Evolutionary conservation across 2,797 vertebrate species (phyloP), one percentile per base, ranked within the genome.

Genomic region (Clarias laeviceps): DNA sequence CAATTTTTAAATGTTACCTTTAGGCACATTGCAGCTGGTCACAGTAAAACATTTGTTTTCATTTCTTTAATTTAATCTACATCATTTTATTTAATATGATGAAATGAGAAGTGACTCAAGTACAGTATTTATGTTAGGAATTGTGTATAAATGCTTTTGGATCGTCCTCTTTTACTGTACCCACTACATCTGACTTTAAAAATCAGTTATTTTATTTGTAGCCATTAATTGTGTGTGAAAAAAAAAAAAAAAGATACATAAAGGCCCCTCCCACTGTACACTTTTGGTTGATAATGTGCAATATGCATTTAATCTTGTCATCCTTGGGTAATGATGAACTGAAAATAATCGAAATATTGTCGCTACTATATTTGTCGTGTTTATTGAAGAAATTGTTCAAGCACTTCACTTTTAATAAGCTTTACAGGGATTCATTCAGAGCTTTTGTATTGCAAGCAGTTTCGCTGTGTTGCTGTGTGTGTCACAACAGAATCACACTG

Each of bases 401-500:
- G 24, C 1, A 65, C 3, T 65, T 69, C 7, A 22, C 3, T 8
- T 34, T 69, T 34, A 69, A 34, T 20, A 37, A 37, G 66, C 66
- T 4, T 17, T 69, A 69, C 18, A 37, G 29, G 37, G 34, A 40
- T 40, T 40, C 9, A 22, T 70, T 70, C 69, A 0, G 22, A 7
- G 6, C 17, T 34, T 32, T 22, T 69, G 66, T 37, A 8, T 22
- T 69, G 32, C 66, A 69, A 69, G 18, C 11, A 20, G 32, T 1
- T 37, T 20, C 85, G 68, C 32, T 64, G 34, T 27, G n/a, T 5
- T 66, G 24, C n/a, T 70, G 27, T 84, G 57, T 85, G 57, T 37
- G 40, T 76, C 74, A 70, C 62, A 15, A 61, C 24, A 37, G 34
- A 54, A 37, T 45, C n/a, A 37, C 40, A 37, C 59, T 86, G 69